These are phyloP conservation scores for Neodiprion lecontei DNA, from an alignment of 1,140 invertebrate genomes.

Conservation along the genomic window DNA sequence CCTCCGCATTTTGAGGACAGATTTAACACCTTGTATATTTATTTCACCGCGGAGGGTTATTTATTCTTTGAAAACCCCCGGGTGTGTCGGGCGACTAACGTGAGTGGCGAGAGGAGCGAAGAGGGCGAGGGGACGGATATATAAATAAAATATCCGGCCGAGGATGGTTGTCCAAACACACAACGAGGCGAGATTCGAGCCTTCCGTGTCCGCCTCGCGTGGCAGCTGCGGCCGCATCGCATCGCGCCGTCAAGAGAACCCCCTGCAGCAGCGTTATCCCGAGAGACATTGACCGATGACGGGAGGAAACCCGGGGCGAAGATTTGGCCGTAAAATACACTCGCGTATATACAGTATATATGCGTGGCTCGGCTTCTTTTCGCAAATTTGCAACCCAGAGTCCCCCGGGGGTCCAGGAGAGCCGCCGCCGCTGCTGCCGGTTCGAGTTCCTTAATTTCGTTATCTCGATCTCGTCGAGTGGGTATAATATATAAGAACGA, in stretches of 20 bases:
- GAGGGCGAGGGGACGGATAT: background rate
- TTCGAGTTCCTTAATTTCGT: background rate
- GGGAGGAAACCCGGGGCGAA: background rate
- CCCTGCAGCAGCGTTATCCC: background rate
- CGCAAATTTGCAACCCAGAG: background rate
- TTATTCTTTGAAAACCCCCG: too few relatives aligned
- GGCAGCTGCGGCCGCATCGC: background rate
- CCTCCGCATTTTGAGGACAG: too few relatives aligned
- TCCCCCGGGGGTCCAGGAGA: background rate
- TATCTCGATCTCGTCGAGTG: background rate
- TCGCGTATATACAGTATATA: background rate
- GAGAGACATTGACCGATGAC: conserved; percentile 3
- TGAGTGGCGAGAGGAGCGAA: too few relatives aligned
- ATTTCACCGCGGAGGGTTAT: too few relatives aligned
- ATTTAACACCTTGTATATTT: too few relatives aligned
- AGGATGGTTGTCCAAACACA: background rate
- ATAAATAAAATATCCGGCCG: conserved; percentile 1
- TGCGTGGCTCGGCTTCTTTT: background rate
- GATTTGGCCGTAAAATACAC: background rate
- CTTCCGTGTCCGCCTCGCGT: background rate
- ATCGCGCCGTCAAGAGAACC: too few relatives aligned
- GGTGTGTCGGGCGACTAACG: too few relatives aligned
- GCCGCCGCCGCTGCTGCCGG: background rate
- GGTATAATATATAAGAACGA: background rate
- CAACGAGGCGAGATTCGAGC: background rate